These are phyloP conservation scores for Patagioenas fasciata DNA, from an alignment of 2,113 vertebrate genomes.

Conservation along the genomic window DNA sequence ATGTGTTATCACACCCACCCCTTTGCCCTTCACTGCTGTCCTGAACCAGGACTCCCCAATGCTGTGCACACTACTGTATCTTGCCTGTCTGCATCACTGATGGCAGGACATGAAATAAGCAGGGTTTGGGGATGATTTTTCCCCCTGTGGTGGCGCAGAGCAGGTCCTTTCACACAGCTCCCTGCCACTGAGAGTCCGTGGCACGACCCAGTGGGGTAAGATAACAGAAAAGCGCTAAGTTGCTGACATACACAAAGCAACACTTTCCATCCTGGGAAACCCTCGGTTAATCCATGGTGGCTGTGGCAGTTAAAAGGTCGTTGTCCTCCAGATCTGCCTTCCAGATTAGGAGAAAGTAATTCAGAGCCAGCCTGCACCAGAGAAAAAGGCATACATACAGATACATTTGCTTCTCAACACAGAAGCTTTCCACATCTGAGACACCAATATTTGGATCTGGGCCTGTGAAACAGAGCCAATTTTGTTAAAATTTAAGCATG, in stretches of 20 bases:
- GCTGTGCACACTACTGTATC: not conserved
- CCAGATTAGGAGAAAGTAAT: slow-evolving; percentile 28
- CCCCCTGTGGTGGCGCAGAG: not conserved
- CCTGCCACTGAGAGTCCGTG: not conserved
- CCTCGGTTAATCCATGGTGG: not conserved
- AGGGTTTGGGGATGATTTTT: not conserved
- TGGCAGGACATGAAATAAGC: not conserved
- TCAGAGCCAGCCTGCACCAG: not conserved
- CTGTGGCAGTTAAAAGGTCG: not conserved
- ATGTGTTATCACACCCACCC: fast-evolving
- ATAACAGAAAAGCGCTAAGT: not conserved
- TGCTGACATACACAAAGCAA: not conserved
- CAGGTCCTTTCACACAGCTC: not conserved
- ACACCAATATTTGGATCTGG: not conserved
- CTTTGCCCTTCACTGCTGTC: not conserved
- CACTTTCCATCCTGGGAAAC: not conserved
- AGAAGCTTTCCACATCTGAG: not conserved
- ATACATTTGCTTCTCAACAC: not conserved
- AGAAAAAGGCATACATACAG: not conserved
- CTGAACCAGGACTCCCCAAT: not conserved
- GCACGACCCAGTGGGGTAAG: not conserved
- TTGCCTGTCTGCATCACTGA: not conserved
- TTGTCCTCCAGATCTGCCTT: not conserved
- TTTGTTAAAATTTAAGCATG: not conserved
- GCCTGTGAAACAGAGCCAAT: not conserved